Base-by-base conservation (phyloP, 1,140 invertebrate species). In the Stenopsyche tienmushanensis region DNA sequence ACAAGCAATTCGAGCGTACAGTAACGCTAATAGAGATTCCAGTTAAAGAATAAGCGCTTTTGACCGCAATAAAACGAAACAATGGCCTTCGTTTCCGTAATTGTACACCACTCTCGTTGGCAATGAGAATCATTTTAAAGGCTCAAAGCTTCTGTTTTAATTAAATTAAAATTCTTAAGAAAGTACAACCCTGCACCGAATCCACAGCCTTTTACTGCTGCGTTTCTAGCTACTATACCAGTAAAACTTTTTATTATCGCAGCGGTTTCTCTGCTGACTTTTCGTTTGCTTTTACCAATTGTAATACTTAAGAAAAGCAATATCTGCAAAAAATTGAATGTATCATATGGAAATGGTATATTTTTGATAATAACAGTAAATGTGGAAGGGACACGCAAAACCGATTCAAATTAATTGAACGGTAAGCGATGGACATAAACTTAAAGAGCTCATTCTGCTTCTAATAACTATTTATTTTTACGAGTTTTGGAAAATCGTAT, bases 101-200 rank as follows among this genome's bases (percentile, higher is more conserved):
- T 21, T 49, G 47, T 49, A 21, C 47, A 49, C 47, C 50, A 24
- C 21, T 24, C 34, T n/a, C 45, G 5, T 21, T 44, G 2, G 5
- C 59, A 29, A 62, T 41, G 34, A 62, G 47, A 41, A 62, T 62
- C 58, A 62, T 62, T 62, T 55, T 44, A 44, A 49, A 47, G 49
- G 44, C 54, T 58, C 25, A 25, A 42, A 58, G 25, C 54, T 34
- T 39, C 25, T 10, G 59, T 49, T 62, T 62, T 62, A 62, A 62
- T 62, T 62, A 62, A 62, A 62, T 62, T 62, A 52, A 62, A 62
- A 62, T 62, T 62, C 59, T 41, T 42, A 42, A 34, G 20, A 18
- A 7, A 52, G 49, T 52, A 20, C 49, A 23, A 52, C 25, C 29
- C 29, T 34, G 29, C 29, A 34, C 5, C 29, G 29, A 23, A 52